phyloP scores from a whole-genome alignment of 2,797 vertebrate genomes.

The Protosalanx chinensis region DNA sequence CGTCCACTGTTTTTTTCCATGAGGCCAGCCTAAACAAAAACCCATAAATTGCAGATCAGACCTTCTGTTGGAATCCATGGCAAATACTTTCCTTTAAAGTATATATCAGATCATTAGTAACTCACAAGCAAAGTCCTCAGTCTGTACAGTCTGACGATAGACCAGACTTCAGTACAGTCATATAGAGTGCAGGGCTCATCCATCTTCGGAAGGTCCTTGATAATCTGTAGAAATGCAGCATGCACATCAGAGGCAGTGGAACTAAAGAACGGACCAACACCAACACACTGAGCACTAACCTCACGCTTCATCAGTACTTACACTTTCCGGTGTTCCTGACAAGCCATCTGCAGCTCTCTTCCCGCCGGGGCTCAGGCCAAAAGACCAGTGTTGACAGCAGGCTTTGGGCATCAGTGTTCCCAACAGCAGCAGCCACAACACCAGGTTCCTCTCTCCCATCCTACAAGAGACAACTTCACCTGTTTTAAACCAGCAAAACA shows the following conservation, averaged over 20 bases:
- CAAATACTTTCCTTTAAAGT: background rate
- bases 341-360: slow-evolving; percentile 71
- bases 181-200: slow-evolving; percentile 43
- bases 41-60: background rate
- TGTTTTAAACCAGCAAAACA: background rate
- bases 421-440: slow-evolving; percentile 60
- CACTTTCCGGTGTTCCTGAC: slow-evolving; percentile 66
- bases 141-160: slow-evolving; percentile 44
- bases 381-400: slow-evolving; percentile 85
- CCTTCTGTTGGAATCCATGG: background rate
- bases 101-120: slow-evolving; percentile 10
- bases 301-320: slow-evolving; percentile 36
- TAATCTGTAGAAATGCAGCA: slow-evolving; percentile 54
- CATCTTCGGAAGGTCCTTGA: slow-evolving; percentile 49
- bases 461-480: slow-evolving; percentile 28
- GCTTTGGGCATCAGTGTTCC: slow-evolving; percentile 38
- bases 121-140: slow-evolving; percentile 73
- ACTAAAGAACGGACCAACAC: background rate
- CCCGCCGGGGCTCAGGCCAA: slow-evolving; percentile 83
- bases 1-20: slow-evolving; percentile 62
- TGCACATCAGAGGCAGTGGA: background rate
- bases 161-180: slow-evolving; percentile 51
- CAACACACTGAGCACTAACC: background rate
- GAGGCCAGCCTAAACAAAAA: slow-evolving; percentile 69
- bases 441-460: slow-evolving; percentile 45